Evolutionary conservation across 2,888 invertebrate species (phyloP).

Genomic region (Nomada hirtipes): DNA sequence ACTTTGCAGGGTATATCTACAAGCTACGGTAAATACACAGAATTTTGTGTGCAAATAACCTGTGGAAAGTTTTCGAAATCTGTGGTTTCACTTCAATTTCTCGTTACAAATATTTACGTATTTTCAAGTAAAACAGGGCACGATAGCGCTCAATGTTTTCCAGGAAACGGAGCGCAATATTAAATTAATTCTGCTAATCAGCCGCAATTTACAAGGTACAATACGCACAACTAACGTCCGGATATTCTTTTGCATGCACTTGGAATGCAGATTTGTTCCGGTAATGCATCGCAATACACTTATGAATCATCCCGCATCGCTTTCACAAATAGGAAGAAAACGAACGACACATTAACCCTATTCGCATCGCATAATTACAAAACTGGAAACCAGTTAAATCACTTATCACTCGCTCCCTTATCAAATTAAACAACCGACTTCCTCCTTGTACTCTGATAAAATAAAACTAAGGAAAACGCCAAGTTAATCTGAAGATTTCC

Average conservation of each 20-base stretch:
- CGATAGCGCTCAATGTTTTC: no score
- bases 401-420: not conserved
- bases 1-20: not conserved
- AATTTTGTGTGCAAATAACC: not conserved
- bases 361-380: not conserved
- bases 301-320: slow-evolving; percentile 5
- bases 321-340: not conserved
- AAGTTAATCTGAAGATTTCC: not conserved
- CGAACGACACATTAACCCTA: not conserved
- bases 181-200: slow-evolving; percentile 2
- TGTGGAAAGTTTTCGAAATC: slow-evolving; percentile 9
- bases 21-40: not conserved
- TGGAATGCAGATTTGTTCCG: slow-evolving; percentile 10
- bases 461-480: not conserved
- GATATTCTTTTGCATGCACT: slow-evolving; percentile 3
- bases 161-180: no score
- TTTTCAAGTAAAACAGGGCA: no score
- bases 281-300: not conserved
- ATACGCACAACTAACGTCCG: not conserved
- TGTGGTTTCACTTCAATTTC: not conserved
- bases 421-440: not conserved
- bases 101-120: not conserved
- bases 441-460: not conserved
- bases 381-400: slow-evolving; percentile 2
- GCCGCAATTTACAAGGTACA: not conserved